Percentiles rank a stretch among this genome's conserved stretches.
Conservation (phyloP, 2,888 invertebrate species). For the Campaea margaritaria region DNA sequence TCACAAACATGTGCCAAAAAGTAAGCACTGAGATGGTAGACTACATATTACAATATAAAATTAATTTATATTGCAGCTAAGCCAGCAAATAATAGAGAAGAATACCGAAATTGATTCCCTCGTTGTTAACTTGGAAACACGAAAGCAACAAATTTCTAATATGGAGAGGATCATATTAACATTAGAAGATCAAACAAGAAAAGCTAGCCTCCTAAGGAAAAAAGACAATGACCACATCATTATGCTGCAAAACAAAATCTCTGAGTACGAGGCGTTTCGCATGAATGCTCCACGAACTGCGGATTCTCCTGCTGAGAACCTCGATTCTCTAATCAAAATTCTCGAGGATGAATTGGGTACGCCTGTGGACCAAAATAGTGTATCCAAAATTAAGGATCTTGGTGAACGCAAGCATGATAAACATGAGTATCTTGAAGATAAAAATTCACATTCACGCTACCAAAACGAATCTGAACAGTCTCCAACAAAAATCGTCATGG, state of each 20-base stretch:
- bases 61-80: conserved; percentile 51
- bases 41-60: too few species aligned
- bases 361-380: conserved; percentile 48
- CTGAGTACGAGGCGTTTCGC: conserved; percentile 56
- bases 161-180: conserved; percentile 73
- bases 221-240: conserved; percentile 65
- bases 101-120: conserved; percentile 69
- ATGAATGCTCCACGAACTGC: conserved; percentile 49
- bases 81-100: conserved; percentile 64
- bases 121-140: conserved; percentile 55
- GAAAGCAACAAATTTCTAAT: conserved; percentile 65
- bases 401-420: conserved; percentile 45
- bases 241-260: conserved; percentile 60
- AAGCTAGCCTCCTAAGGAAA: conserved; percentile 56
- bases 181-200: conserved; percentile 68
- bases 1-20: too few species aligned
- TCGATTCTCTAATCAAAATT: conserved; percentile 72
- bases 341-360: conserved; percentile 72
- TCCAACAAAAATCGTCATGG: conserved; percentile 58
- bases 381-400: conserved; percentile 42
- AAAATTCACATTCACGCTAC: conserved; percentile 35
- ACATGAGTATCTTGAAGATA: conserved; percentile 44
- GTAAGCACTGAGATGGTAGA: too few species aligned
- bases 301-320: conserved; percentile 62
- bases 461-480: conserved; percentile 48